Conservation (phyloP, 2,797 vertebrate species). For the Pelochelys cantorii region DNA sequence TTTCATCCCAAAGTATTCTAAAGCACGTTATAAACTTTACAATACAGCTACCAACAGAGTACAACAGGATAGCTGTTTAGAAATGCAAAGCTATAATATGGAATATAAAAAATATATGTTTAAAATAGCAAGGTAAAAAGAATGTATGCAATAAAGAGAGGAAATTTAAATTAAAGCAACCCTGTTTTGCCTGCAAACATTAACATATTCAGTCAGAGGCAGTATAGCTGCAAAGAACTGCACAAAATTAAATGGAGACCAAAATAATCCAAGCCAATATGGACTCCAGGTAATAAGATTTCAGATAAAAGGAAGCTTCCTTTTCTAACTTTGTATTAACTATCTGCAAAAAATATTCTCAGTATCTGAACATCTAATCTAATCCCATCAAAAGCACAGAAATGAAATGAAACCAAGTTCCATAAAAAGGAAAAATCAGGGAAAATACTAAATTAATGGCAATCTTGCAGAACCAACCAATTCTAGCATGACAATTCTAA, state of each 20-base stretch:
- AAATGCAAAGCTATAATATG: background rate
- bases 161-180: slow-evolving; percentile 22
- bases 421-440: too few species aligned
- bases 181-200: slow-evolving; percentile 12
- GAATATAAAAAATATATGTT: too few species aligned
- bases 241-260: background rate
- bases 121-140: background rate
- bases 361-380: background rate
- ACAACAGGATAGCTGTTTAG: background rate
- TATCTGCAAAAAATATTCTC: slow-evolving; percentile 20
- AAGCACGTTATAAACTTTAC: background rate
- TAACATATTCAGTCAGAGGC: background rate
- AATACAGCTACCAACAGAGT: background rate
- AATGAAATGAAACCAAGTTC: too few species aligned
- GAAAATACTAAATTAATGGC: background rate
- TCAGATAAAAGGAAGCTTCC: background rate
- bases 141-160: background rate
- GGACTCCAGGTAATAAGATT: background rate
- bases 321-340: slow-evolving; percentile 3
- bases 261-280: background rate
- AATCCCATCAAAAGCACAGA: background rate
- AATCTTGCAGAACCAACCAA: rapidly evolving
- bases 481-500: background rate
- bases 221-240: background rate
- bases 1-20: background rate